Evolutionary conservation across 2,113 vertebrate genomes (phyloP).

Genomic region (Thalassarche chlororhynchos): DNA sequence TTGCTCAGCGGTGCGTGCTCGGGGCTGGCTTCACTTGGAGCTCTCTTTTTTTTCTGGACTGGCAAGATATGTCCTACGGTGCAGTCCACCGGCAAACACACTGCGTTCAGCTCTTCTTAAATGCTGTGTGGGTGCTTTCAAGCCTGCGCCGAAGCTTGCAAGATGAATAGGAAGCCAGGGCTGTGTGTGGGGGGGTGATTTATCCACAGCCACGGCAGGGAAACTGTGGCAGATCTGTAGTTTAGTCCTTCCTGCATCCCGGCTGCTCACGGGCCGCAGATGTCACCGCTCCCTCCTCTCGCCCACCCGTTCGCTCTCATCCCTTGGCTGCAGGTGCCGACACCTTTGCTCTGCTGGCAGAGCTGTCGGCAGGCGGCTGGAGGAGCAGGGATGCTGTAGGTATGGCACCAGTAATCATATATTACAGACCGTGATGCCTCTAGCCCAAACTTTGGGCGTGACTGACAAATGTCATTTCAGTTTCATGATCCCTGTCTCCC

Average conservation of each 20-base stretch:
- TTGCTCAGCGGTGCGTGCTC: neutral
- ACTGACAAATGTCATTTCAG: neutral
- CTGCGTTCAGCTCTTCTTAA: neutral
- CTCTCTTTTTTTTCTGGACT: neutral
- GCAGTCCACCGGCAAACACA: neutral
- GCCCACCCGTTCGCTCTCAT: neutral
- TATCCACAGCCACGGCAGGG: neutral
- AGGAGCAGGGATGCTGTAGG: neutral
- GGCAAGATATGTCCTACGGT: neutral
- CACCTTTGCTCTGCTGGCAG: neutral
- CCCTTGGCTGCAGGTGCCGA: neutral
- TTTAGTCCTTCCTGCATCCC: neutral
- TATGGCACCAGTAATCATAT: neutral
- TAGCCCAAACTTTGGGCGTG: neutral
- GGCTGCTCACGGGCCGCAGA: neutral
- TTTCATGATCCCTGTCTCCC: neutral
- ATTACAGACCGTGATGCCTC: neutral
- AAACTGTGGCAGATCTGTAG: neutral
- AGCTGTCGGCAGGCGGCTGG: neutral
- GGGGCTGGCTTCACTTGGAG: neutral
- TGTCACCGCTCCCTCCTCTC: neutral
- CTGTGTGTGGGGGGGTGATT: neutral
- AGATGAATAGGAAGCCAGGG: neutral
- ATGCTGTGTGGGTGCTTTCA: neutral
- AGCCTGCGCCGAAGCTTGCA: neutral